Evolutionary conservation across 2,888 invertebrate genomes (phyloP).

Genomic region (Itoplectis maculator): DNA sequence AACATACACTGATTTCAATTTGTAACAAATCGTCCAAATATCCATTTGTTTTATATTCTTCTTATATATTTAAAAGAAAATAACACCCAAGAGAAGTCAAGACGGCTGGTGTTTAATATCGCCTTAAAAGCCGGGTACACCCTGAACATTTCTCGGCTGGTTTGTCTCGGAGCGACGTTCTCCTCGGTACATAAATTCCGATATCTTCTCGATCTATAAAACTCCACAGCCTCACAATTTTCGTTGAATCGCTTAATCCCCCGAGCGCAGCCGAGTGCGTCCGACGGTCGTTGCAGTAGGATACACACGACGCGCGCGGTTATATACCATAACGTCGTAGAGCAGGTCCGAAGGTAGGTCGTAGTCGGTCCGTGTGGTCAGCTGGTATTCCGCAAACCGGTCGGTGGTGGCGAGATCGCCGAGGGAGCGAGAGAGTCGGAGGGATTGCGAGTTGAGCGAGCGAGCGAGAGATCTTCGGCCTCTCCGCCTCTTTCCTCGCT

Average conservation of each 20-base stretch:
- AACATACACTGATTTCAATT: too few relatives aligned
- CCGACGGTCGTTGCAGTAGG: constrained; percentile 5
- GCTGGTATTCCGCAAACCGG: constrained; percentile 52
- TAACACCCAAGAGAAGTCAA: background rate
- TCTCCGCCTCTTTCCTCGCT: constrained; percentile 23
- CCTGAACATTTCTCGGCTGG: background rate
- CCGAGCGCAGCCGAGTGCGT: background rate
- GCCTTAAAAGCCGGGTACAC: background rate
- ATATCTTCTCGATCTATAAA: constrained; percentile 41
- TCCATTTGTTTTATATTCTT: too few relatives aligned
- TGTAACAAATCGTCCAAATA: too few relatives aligned
- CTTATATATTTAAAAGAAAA: too few relatives aligned
- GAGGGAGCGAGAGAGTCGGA: background rate
- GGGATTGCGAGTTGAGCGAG: constrained; percentile 10
- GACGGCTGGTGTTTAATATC: background rate
- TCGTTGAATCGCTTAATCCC: constrained; percentile 45
- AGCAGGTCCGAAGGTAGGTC: constrained; percentile 19
- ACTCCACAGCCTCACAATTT: constrained; percentile 32
- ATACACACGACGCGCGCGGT: background rate
- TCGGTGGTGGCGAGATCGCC: constrained; percentile 13
- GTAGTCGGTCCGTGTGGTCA: constrained; percentile 45
- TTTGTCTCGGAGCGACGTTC: background rate
- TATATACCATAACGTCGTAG: constrained; percentile 18
- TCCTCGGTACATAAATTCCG: background rate
- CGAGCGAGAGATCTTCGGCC: background rate